These are phyloP conservation scores for Stenurella melanura DNA, from an alignment of 2,888 invertebrate genomes.

Conservation along the genomic window DNA sequence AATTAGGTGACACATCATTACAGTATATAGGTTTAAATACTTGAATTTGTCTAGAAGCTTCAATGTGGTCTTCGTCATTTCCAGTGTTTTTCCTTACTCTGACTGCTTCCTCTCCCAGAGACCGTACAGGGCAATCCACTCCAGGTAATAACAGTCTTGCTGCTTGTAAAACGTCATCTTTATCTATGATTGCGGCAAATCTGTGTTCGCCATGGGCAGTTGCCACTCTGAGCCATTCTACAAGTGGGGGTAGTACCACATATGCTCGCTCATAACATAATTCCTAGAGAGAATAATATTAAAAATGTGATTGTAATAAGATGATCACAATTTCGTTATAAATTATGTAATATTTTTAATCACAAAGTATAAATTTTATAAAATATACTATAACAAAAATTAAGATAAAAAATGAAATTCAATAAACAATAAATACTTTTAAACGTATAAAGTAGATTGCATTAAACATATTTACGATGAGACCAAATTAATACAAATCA, in stretches of 20 bases:
- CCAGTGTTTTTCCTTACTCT: slow-evolving; percentile 70
- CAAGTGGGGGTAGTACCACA: slow-evolving; percentile 89
- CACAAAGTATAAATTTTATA: too few relatives aligned
- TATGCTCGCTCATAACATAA: slow-evolving; percentile 91
- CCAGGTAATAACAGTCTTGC: slow-evolving; percentile 90
- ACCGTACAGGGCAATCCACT: slow-evolving; percentile 90
- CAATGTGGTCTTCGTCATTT: slow-evolving; percentile 69
- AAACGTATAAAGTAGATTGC: too few relatives aligned
- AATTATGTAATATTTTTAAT: too few relatives aligned
- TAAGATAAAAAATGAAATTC: too few relatives aligned
- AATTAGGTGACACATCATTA: neutral
- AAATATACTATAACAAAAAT: too few relatives aligned
- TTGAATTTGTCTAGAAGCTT: slow-evolving; percentile 71
- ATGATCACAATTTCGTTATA: too few relatives aligned
- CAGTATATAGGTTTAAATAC: slow-evolving; percentile 49
- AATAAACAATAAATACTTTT: too few relatives aligned
- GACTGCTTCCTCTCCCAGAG: slow-evolving; percentile 79
- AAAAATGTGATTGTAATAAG: too few relatives aligned
- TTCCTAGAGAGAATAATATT: slow-evolving; percentile 75
- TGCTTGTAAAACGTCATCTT: slow-evolving; percentile 92
- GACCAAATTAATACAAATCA: too few relatives aligned
- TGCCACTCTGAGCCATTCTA: slow-evolving; percentile 92
- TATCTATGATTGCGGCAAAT: slow-evolving; percentile 82
- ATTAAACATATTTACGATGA: too few relatives aligned
- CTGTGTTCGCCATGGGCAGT: slow-evolving; percentile 89